Evolutionary conservation across 2,888 invertebrate genomes (phyloP).

Genomic region (Diplazon laetatorius): DNA sequence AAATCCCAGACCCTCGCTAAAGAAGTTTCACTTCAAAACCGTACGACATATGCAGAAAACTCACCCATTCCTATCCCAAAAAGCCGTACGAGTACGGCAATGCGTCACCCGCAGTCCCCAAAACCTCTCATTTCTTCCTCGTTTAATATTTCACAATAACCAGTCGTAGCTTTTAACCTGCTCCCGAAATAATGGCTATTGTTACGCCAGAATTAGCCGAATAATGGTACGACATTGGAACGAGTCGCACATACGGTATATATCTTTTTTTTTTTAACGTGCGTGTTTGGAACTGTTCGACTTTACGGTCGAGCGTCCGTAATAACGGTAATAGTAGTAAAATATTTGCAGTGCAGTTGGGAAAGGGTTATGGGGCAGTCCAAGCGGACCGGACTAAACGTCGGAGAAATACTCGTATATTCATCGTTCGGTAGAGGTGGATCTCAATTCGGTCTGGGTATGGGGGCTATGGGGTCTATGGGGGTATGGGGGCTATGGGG

Average conservation of each 20-base stretch:
- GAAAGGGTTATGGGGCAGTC: too few relatives aligned
- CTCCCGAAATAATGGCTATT: too few relatives aligned
- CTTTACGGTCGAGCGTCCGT: constrained; percentile 24
- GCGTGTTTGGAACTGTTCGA: neutral
- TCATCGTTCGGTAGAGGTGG: constrained; percentile 52
- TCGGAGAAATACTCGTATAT: constrained; percentile 53
- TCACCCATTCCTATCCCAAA: too few relatives aligned
- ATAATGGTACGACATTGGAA: too few relatives aligned
- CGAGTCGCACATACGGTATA: neutral
- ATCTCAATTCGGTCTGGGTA: constrained; percentile 52
- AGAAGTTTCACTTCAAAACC: too few relatives aligned
- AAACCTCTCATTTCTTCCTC: too few relatives aligned
- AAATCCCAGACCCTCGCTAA: too few relatives aligned
- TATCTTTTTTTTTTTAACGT: constrained; percentile 20
- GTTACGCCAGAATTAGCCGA: neutral
- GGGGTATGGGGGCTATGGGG: constrained; percentile 36
- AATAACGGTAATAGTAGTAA: constrained; percentile 66
- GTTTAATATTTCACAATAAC: neutral
- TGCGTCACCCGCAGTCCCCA: too few relatives aligned
- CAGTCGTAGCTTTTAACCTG: too few relatives aligned
- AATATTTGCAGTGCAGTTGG: constrained; percentile 64
- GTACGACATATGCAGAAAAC: too few relatives aligned
- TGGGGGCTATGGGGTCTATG: too few relatives aligned
- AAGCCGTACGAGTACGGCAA: too few relatives aligned
- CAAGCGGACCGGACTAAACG: constrained; percentile 59